Evolutionary conservation across 2,797 vertebrate species (phyloP).

Genomic region (Muraenolepis orangiensis): DNA sequence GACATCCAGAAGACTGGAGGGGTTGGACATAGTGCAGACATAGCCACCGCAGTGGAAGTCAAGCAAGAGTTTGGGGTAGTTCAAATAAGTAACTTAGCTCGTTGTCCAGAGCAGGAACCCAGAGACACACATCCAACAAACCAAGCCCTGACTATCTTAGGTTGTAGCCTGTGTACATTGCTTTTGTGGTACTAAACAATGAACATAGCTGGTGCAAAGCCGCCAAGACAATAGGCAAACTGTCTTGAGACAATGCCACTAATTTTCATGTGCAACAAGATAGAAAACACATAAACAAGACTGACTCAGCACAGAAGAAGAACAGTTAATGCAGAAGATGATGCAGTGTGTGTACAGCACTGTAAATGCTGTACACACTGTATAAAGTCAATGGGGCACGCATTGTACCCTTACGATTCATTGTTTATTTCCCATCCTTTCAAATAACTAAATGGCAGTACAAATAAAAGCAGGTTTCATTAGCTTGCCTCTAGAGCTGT

Average conservation of each 20-base stretch:
- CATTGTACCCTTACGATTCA: not conserved
- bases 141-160: no score
- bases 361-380: no score
- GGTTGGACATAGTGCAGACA: not conserved
- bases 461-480: not conserved
- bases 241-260: not conserved
- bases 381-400: no score
- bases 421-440: not conserved
- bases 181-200: no score
- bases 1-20: not conserved
- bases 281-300: no score
- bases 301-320: no score
- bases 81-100: not conserved
- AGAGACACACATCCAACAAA: no score
- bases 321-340: not conserved
- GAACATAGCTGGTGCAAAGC: no score
- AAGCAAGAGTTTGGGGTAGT: not conserved
- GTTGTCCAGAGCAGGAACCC: no score
- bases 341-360: no score
- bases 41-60: not conserved
- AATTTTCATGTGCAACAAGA: not conserved
- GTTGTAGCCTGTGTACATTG: no score
- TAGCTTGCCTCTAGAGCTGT: not conserved
- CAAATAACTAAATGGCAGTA: not conserved
- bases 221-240: no score